Base-by-base conservation (phyloP, 2,888 invertebrate species). In the Heliconius charithonia region DNA sequence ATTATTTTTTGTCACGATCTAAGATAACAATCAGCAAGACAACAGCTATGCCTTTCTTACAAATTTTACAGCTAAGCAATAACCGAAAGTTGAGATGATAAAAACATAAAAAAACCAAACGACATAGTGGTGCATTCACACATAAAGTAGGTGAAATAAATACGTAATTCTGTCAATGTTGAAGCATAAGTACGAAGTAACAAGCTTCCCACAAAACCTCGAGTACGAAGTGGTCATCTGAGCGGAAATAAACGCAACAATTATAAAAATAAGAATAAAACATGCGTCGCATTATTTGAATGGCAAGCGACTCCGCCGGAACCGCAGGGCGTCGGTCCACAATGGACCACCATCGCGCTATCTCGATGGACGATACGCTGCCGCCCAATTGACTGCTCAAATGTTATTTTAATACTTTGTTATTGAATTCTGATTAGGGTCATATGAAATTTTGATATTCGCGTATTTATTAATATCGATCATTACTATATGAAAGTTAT, bases 321-420 rank as follows among this genome's bases (percentile, higher is more conserved):
- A 79, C 85, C 83, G 77, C 85, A 83, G 85, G 90, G 87, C 92
- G 88, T 82, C 93, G 88, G 89, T 90, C 92, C 87, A 95, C 94
- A 95, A 95, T 95, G 93, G 92, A 90, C 94, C 94, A 92, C 94
- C 93, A 95, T 95, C 84, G 90, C 87, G 91, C 89, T 94, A 93
- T 94, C 93, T 91, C 91, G 93, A 93, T 93, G 92, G 91, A 89
- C 93, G 92, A 92, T 93, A 92, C 90, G 89, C 91, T 91, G 88
- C 91, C 93, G 93, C 94, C 92, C 93, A 94, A 94, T 95, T 94
- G 94, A 94, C 91, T 93, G 88, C 93, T 94, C 93, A 94, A 94
- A 93, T 87, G 90, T 89, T 91, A 92, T 91, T 93, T 91, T 92
- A 93, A 94, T 94, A 93, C 90, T 90, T 91, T 83, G 79, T 83